These are phyloP conservation scores for Diadumene lineata DNA, from an alignment of 92 coral and sea anemone genomes.

Conservation along the genomic window DNA sequence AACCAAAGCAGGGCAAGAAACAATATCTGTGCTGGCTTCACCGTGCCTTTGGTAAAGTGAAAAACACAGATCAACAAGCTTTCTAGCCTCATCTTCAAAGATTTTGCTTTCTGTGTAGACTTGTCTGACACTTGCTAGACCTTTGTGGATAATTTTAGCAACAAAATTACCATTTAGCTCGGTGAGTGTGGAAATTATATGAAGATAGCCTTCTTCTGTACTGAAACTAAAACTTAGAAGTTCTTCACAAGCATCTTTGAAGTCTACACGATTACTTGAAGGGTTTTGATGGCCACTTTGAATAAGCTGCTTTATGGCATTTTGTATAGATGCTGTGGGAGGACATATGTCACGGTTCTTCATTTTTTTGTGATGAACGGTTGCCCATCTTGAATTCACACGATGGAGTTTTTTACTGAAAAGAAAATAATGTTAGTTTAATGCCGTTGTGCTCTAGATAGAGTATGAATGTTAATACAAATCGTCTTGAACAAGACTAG, in stretches of 20 bases:
- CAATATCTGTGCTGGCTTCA: neutral
- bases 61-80: conserved; percentile 22
- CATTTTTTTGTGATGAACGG: too few species aligned
- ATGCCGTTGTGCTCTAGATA: too few species aligned
- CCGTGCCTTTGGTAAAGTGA: conserved; percentile 6
- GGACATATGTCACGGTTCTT: too few species aligned
- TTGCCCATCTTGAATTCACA: too few species aligned
- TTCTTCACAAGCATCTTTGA: conserved; percentile 9
- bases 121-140: neutral
- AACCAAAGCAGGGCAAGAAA: conserved; percentile 4
- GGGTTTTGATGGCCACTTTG: neutral
- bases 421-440: too few species aligned
- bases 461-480: too few species aligned
- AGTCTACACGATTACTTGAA: neutral
- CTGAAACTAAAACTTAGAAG: neutral
- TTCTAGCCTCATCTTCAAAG: conserved; percentile 21
- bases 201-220: conserved; percentile 18
- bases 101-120: conserved; percentile 5
- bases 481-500: too few species aligned
- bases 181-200: neutral
- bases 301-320: conserved; percentile 14
- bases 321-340: neutral
- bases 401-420: too few species aligned
- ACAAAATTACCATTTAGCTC: conserved; percentile 14
- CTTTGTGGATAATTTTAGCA: conserved; percentile 20